These are phyloP conservation scores for Scelioninae gen. 1 DNA, from an alignment of 2,888 invertebrate species.

Conservation along the genomic window DNA sequence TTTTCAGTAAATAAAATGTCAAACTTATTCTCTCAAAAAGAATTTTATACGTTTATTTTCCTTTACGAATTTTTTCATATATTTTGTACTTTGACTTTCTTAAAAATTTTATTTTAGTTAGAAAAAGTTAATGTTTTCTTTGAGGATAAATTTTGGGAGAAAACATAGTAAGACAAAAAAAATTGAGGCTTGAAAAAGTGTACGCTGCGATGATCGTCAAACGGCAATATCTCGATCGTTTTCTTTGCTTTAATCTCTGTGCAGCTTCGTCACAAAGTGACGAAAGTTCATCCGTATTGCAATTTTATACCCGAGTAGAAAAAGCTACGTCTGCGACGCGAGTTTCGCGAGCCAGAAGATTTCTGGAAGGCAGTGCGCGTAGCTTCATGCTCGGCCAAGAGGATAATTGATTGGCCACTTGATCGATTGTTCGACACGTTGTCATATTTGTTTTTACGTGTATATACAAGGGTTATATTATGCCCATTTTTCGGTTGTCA, in stretches of 20 bases:
- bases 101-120: no score
- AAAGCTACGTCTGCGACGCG: constrained; percentile 70
- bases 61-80: no score
- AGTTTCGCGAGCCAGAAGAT: constrained; percentile 65
- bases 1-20: no score
- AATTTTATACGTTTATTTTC: no score
- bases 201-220: constrained; percentile 75
- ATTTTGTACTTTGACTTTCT: no score
- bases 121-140: background rate
- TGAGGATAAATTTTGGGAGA: background rate
- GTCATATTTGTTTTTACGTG: constrained; percentile 47
- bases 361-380: constrained; percentile 70
- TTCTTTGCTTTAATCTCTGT: constrained; percentile 67
- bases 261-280: constrained; percentile 61
- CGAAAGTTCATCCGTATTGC: constrained; percentile 69
- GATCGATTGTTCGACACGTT: constrained; percentile 74
- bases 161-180: no score
- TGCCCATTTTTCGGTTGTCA: no score
- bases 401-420: constrained; percentile 82
- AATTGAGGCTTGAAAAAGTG: constrained; percentile 29
- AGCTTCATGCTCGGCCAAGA: constrained; percentile 78
- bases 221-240: constrained; percentile 67
- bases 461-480: no score
- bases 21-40: no score
- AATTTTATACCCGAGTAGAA: constrained; percentile 76